Evolutionary conservation across 2,113 vertebrate genomes (phyloP).

Genomic region (Paratilapia polleni): DNA sequence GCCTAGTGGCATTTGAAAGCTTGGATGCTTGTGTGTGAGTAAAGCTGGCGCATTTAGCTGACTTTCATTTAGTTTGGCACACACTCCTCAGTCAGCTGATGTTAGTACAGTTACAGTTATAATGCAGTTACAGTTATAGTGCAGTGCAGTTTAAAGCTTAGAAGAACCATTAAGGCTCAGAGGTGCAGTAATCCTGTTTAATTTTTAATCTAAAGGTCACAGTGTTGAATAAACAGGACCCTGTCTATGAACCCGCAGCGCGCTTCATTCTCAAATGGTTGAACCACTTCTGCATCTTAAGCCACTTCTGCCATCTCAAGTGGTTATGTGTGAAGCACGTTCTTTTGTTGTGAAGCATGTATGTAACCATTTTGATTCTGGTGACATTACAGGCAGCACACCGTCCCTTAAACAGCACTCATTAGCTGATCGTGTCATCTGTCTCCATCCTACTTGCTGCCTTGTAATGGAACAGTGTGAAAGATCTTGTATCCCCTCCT

Average conservation of each 20-base stretch:
- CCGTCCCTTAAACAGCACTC: not conserved
- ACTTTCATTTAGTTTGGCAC: slow-evolving; percentile 22
- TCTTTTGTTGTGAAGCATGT: not conserved
- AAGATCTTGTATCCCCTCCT: slow-evolving; percentile 16
- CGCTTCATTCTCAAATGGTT: not conserved
- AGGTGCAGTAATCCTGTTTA: not conserved
- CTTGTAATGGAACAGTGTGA: slow-evolving; percentile 9
- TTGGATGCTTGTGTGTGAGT: not conserved
- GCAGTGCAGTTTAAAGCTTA: slow-evolving; percentile 2
- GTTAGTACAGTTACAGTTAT: slow-evolving; percentile 1
- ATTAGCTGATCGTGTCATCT: not conserved
- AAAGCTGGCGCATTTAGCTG: slow-evolving; percentile 32
- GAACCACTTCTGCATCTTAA: not conserved
- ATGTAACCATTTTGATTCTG: not conserved
- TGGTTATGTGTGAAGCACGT: not conserved
- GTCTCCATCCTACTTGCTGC: not conserved
- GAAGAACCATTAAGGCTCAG: not conserved
- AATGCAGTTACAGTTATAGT: slow-evolving; percentile 14
- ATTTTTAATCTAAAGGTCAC: slow-evolving; percentile 44
- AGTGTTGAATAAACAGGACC: slow-evolving; percentile 2
- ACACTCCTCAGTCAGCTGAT: slow-evolving; percentile 25
- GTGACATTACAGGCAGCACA: not conserved
- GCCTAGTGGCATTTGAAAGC: slow-evolving; percentile 7
- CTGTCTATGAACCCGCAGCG: not conserved
- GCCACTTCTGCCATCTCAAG: not conserved